phyloP scores from a whole-genome alignment of 2,888 invertebrate genomes.

The Podabrus alpinus region DNA sequence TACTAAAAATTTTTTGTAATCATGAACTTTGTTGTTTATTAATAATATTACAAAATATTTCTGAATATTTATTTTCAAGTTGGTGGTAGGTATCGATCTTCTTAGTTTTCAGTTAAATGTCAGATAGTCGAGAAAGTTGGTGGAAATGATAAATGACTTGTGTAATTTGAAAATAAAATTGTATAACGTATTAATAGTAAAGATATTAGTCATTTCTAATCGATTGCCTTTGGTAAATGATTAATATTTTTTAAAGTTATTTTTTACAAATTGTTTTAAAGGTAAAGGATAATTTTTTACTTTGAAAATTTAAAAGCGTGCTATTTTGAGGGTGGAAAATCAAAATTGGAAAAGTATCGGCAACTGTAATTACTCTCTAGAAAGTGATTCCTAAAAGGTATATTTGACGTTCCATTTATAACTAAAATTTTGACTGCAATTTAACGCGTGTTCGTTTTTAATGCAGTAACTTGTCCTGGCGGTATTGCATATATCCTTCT shows the following conservation, averaged over 20 bases:
- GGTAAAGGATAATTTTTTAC: not conserved
- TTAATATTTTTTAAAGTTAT: constrained; percentile 9
- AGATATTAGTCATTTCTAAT: constrained; percentile 17
- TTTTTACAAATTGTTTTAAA: not conserved
- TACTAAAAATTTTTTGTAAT: not conserved
- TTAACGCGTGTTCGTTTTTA: too few relatives aligned
- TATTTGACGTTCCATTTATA: too few relatives aligned
- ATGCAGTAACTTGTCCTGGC: too few relatives aligned
- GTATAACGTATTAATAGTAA: constrained; percentile 13
- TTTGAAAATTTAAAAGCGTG: not conserved
- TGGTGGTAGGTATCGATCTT: not conserved
- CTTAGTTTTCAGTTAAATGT: constrained; percentile 5
- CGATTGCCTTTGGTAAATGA: constrained; percentile 12
- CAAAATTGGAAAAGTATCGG: not conserved
- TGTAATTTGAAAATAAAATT: constrained; percentile 21
- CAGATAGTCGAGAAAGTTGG: constrained; percentile 12
- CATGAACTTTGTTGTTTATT: not conserved
- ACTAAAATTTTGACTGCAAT: too few relatives aligned
- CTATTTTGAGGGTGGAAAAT: not conserved
- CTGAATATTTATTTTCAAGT: not conserved
- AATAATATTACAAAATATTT: not conserved
- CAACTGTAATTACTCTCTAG: too few relatives aligned
- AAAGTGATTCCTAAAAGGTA: too few relatives aligned
- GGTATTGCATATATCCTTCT: too few relatives aligned
- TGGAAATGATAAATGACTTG: constrained; percentile 14